These are phyloP conservation scores for Microcaecilia unicolor DNA, from an alignment of 2,797 vertebrate genomes.

Conservation along the genomic window DNA sequence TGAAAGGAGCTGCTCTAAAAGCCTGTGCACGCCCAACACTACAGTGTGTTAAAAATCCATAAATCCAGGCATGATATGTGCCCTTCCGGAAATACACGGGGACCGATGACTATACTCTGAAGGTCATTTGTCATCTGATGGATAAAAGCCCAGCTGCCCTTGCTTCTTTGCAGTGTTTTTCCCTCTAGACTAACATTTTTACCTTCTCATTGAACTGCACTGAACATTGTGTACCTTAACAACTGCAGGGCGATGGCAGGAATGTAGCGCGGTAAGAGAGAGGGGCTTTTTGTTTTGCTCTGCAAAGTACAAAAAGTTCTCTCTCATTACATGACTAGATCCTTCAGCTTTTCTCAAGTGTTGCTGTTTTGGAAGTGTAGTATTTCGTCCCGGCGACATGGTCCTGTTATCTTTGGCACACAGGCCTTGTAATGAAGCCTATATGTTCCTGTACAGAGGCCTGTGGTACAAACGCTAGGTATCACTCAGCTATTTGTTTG, in stretches of 20 bases:
- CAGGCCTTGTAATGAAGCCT: constrained; percentile 38
- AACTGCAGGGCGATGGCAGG: constrained; percentile 12
- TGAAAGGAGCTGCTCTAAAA: too few species aligned
- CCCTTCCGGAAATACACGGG: background rate
- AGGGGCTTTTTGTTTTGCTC: constrained; percentile 13
- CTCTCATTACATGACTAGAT: constrained; percentile 18
- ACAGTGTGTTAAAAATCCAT: too few species aligned
- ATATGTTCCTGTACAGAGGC: constrained; percentile 28
- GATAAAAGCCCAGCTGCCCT: background rate
- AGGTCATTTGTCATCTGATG: background rate
- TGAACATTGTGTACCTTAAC: constrained; percentile 8
- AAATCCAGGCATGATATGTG: too few species aligned
- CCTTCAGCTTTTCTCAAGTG: constrained; percentile 37
- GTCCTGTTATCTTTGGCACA: constrained; percentile 43
- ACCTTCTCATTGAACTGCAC: constrained; percentile 10
- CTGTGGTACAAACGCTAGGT: too few species aligned
- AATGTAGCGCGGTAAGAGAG: constrained; percentile 34
- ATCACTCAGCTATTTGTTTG: constrained; percentile 40
- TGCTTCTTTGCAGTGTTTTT: background rate
- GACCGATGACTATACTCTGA: background rate
- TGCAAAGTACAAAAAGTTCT: constrained; percentile 38
- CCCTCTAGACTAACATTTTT: constrained; percentile 4
- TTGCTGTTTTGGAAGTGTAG: constrained; percentile 44
- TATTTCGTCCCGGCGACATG: constrained; percentile 44
- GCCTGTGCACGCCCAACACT: too few species aligned